phyloP scores from a whole-genome alignment of 2,113 vertebrate species.

The Rynchops niger region DNA sequence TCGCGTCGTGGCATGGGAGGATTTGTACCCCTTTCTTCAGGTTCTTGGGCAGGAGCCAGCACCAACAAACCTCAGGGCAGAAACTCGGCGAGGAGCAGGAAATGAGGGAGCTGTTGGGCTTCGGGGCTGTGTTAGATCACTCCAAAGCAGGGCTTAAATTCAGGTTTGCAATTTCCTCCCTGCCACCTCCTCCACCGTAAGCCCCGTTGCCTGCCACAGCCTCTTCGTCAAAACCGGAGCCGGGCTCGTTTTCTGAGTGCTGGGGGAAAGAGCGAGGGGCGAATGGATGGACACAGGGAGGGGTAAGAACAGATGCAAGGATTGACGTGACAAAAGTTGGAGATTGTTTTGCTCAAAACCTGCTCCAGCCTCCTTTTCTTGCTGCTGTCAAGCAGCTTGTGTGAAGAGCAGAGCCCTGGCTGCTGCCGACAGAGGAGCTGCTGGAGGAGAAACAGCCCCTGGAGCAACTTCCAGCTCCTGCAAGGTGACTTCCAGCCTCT shows the following conservation, averaged over 20 bases:
- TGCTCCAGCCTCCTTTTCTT: background rate
- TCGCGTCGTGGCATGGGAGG: background rate
- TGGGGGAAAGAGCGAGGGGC: background rate
- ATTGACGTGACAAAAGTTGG: accelerated
- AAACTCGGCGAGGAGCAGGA: background rate
- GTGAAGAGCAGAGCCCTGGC: background rate
- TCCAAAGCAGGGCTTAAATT: background rate
- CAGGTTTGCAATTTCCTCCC: conserved; percentile 21
- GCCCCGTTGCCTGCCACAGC: background rate
- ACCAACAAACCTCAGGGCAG: conserved; percentile 12
- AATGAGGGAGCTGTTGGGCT: background rate
- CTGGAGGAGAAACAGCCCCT: background rate
- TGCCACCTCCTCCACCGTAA: background rate
- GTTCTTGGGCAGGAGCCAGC: background rate
- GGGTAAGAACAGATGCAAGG: background rate
- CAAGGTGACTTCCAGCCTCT: background rate
- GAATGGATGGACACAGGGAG: background rate
- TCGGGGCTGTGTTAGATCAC: background rate
- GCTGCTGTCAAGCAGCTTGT: background rate
- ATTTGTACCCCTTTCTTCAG: background rate
- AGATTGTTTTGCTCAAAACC: background rate
- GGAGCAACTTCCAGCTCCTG: background rate
- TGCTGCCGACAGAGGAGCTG: background rate
- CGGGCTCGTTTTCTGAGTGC: accelerated
- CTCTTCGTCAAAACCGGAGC: background rate